These are phyloP conservation scores for Manacus vitellinus DNA, from an alignment of 2,113 vertebrate genomes.

Conservation along the genomic window DNA sequence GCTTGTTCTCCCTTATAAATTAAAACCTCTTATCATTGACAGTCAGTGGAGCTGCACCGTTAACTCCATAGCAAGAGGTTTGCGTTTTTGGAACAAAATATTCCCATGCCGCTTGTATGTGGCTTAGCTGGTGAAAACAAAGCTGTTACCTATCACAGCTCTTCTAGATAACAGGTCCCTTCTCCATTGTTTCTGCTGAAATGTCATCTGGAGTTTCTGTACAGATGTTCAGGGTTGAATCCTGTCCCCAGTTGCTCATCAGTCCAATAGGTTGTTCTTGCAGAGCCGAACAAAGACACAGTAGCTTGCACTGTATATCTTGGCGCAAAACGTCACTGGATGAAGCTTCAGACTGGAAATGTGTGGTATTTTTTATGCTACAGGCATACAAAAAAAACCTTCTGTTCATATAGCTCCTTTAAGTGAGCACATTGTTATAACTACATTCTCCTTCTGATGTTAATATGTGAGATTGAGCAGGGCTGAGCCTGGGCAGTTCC, in stretches of 20 bases:
- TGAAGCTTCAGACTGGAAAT: background rate
- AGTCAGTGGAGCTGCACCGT: conserved; percentile 5
- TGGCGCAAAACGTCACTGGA: background rate
- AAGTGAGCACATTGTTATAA: fast-evolving
- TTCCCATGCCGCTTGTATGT: conserved; percentile 5
- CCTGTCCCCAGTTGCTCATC: background rate
- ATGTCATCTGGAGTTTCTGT: background rate
- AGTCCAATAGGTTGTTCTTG: background rate
- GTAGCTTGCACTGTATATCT: fast-evolving
- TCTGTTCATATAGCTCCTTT: background rate
- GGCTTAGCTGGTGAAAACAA: conserved; percentile 31
- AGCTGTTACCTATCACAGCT: conserved; percentile 27
- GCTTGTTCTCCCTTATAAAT: conserved; percentile 7
- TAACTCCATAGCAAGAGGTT: background rate
- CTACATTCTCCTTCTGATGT: background rate
- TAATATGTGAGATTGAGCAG: background rate
- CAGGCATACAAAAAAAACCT: background rate
- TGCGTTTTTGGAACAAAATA: background rate
- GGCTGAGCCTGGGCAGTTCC: background rate
- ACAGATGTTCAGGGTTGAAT: background rate
- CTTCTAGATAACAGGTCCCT: background rate
- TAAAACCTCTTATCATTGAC: conserved; percentile 10
- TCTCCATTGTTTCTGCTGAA: conserved; percentile 10
- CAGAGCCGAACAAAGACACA: background rate
- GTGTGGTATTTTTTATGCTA: background rate